These are phyloP conservation scores for Chloromyia formosa DNA, from an alignment of 2,888 invertebrate species.

Conservation along the genomic window DNA sequence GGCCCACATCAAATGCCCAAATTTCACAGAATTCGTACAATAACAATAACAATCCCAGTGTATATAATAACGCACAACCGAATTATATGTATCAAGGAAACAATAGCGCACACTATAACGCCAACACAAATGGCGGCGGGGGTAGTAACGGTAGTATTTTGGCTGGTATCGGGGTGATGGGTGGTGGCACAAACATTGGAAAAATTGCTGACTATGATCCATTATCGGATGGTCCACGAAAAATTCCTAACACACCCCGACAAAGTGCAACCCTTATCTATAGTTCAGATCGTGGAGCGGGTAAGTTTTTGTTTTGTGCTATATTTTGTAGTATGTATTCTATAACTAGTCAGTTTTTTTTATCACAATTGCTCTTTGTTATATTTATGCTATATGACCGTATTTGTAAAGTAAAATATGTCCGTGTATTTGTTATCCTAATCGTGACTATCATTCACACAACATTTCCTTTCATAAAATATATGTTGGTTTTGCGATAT, in stretches of 20 bases:
- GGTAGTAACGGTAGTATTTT: constrained; percentile 50
- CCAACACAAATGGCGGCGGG: constrained; percentile 54
- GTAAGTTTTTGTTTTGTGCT: constrained; percentile 61
- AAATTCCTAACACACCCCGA: constrained; percentile 76
- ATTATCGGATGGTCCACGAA: constrained; percentile 74
- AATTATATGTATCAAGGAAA: constrained; percentile 53
- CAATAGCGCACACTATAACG: constrained; percentile 41
- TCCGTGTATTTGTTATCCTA: neutral
- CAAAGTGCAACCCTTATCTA: constrained; percentile 86
- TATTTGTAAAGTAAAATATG: neutral
- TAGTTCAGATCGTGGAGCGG: constrained; percentile 78
- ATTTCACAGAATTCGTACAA: constrained; percentile 46
- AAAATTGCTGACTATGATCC: constrained; percentile 86
- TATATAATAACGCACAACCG: constrained; percentile 50
- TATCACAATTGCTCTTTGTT: neutral
- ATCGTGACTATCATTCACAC: constrained; percentile 5
- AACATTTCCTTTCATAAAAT: constrained; percentile 4
- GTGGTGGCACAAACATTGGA: constrained; percentile 66
- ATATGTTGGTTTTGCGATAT: neutral
- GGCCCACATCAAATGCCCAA: constrained; percentile 51
- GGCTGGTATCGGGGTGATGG: constrained; percentile 51
- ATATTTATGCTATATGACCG: constrained; percentile 3
- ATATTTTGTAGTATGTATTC: neutral
- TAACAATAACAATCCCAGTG: constrained; percentile 46
- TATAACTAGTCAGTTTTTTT: neutral